Evolutionary conservation across 2,888 invertebrate genomes (phyloP).

Genomic region (Papilio protenor): DNA sequence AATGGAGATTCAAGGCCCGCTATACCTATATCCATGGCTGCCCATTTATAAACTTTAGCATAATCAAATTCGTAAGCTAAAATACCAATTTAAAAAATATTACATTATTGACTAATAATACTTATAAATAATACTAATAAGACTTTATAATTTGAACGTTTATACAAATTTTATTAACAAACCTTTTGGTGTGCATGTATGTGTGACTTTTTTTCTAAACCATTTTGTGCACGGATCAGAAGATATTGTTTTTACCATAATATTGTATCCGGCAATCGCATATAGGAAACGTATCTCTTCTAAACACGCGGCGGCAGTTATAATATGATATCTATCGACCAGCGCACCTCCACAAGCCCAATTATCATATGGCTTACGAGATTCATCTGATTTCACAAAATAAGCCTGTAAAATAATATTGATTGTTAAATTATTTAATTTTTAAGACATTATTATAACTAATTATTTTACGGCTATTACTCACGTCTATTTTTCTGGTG

Average conservation of each 20-base stretch:
- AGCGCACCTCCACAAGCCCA: not conserved
- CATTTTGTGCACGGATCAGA: not conserved
- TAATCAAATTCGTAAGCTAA: constrained; percentile 5
- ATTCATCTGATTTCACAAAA: not conserved
- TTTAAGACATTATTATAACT: no score
- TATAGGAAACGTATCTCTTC: not conserved
- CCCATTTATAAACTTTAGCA: constrained; percentile 6
- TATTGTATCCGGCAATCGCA: no score
- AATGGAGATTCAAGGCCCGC: not conserved
- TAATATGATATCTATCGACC: not conserved
- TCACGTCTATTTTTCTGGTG: no score
- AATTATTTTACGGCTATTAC: no score
- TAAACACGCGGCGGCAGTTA: not conserved
- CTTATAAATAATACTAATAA: no score
- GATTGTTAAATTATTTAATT: no score
- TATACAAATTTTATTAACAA: not conserved
- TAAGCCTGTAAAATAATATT: not conserved
- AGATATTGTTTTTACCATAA: not conserved
- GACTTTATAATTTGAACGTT: no score
- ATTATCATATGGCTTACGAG: not conserved
- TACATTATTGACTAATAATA: no score
- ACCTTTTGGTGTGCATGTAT: constrained; percentile 2
- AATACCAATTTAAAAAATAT: no score
- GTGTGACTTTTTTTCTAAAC: not conserved
- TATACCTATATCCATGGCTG: constrained; percentile 12